Evolutionary conservation across 2,888 invertebrate species (phyloP).

Genomic region (Yponomeuta plumbellus): DNA sequence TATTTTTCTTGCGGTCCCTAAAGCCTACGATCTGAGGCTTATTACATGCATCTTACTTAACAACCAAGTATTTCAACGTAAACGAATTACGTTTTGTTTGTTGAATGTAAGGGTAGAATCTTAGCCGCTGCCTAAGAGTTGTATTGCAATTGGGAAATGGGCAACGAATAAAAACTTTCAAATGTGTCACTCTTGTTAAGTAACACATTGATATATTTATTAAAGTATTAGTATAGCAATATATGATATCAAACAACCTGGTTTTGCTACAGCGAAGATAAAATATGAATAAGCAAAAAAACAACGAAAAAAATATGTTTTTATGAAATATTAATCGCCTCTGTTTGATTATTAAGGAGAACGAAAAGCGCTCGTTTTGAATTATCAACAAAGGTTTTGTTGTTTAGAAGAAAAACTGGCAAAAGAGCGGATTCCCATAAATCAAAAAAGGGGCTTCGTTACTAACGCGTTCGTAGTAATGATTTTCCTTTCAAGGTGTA

Average conservation of each 20-base stretch:
- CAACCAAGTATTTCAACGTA: no score
- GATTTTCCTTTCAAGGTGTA: conserved; percentile 12
- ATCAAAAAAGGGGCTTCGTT: conserved; percentile 17
- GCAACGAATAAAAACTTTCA: no score
- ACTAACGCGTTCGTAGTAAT: conserved; percentile 16
- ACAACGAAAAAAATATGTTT: neutral
- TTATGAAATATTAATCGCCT: neutral
- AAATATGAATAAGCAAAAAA: neutral
- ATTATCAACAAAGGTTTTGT: conserved; percentile 1
- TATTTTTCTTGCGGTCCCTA: neutral
- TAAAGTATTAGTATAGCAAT: no score
- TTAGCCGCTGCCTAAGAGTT: no score
- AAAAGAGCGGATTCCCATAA: conserved; percentile 10
- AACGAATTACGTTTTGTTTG: no score
- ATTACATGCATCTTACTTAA: no score
- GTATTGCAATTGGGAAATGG: no score
- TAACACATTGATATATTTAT: no score
- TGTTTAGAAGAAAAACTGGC: neutral
- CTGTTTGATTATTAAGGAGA: neutral
- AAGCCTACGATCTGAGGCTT: neutral
- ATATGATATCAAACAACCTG: neutral
- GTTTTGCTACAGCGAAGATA: neutral
- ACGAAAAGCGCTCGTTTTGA: neutral
- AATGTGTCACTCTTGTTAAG: no score
- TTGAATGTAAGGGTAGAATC: no score